These are phyloP conservation scores for Amaurobius ferox DNA, from an alignment of 2,888 invertebrate species.

Conservation along the genomic window DNA sequence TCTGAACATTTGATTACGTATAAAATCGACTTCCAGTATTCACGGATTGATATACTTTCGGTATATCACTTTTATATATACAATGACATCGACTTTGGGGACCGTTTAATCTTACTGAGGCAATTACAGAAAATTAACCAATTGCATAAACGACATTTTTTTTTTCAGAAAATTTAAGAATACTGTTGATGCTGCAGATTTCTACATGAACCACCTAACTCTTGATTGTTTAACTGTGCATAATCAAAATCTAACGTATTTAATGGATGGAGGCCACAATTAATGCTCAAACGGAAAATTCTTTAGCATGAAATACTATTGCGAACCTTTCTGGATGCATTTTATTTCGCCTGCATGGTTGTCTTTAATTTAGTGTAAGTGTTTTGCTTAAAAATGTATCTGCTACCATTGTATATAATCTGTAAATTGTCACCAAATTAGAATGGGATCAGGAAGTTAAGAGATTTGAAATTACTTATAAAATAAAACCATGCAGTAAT, in stretches of 20 bases:
- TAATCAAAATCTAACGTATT: conserved; percentile 1
- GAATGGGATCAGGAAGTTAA: neutral
- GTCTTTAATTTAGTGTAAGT: conserved; percentile 24
- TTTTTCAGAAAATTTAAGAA: too few relatives aligned
- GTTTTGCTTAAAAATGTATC: neutral
- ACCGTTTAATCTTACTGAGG: too few relatives aligned
- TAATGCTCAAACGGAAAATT: conserved; percentile 12
- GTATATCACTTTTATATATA: too few relatives aligned
- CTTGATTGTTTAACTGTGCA: conserved; percentile 27
- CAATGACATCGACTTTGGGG: too few relatives aligned
- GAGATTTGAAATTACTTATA: neutral
- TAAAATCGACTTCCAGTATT: too few relatives aligned
- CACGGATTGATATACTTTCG: too few relatives aligned
- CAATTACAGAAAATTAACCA: too few relatives aligned
- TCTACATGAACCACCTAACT: neutral
- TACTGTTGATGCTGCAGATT: too few relatives aligned
- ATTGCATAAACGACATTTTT: too few relatives aligned
- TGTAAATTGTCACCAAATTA: conserved; percentile 16
- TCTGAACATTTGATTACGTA: too few relatives aligned
- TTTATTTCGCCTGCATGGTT: conserved; percentile 17
- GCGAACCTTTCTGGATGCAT: neutral
- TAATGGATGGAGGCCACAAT: neutral
- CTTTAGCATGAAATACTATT: conserved; percentile 33
- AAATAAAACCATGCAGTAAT: neutral
- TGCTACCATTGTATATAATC: conserved; percentile 1